Evolutionary conservation across 1,140 invertebrate species (phyloP).

Genomic region (Heliconius eleuchia): DNA sequence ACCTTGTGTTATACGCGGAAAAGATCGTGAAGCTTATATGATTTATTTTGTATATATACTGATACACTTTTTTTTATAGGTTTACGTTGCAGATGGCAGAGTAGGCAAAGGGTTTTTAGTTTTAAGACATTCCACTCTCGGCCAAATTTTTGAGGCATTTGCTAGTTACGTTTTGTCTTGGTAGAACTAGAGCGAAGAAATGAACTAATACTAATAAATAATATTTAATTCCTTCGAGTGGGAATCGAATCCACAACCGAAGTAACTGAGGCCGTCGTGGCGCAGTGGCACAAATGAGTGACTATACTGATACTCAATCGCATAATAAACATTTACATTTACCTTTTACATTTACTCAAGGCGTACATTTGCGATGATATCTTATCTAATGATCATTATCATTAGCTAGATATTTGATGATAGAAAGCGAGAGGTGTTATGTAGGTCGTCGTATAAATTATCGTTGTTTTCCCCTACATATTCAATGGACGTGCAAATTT

Average conservation of each 20-base stretch:
- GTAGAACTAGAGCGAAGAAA: too few species aligned
- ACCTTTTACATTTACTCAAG: neutral
- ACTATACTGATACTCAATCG: too few species aligned
- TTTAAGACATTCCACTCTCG: neutral
- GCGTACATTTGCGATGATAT: neutral
- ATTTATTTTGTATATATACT: too few species aligned
- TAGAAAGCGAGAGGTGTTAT: constrained; percentile 7
- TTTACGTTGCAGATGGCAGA: neutral
- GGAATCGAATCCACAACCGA: too few species aligned
- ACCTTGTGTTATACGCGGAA: too few species aligned
- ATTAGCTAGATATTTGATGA: constrained; percentile 7
- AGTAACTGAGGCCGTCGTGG: too few species aligned
- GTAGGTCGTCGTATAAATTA: constrained; percentile 7
- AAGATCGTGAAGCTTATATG: too few species aligned
- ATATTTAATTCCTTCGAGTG: too few species aligned
- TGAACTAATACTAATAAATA: too few species aligned
- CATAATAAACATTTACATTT: too few species aligned
- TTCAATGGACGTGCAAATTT: neutral
- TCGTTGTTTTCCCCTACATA: constrained; percentile 5
- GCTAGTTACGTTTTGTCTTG: neutral
- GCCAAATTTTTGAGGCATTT: neutral
- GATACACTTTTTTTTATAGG: neutral
- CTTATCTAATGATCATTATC: constrained; percentile 6
- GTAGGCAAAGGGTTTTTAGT: neutral
- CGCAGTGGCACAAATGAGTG: too few species aligned